A percentile compares a stretch with the other conserved stretches of the same genome.
These are phyloP conservation scores for Cyanoramphus novaezelandiae DNA, from an alignment of 2,113 vertebrate genomes.

Conservation along the genomic window DNA sequence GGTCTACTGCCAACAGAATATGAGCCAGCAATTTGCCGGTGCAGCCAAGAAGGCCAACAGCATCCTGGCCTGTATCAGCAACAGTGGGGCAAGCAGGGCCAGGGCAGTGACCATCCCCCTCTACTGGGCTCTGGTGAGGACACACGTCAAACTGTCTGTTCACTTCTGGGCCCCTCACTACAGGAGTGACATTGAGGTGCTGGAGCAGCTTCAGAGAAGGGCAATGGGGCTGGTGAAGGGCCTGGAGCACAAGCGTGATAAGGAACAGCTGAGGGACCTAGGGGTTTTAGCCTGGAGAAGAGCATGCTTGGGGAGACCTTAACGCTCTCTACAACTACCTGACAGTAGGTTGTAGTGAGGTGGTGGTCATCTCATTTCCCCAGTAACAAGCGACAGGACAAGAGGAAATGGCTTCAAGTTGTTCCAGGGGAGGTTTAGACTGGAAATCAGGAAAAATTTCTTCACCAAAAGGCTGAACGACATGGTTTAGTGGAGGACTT, in stretches of 20 bases:
- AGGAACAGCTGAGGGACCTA: not conserved
- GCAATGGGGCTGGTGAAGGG: not conserved
- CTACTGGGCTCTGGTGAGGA: not conserved
- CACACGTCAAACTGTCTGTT: not conserved
- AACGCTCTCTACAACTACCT: not conserved
- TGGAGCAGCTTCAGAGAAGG: not conserved
- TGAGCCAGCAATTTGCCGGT: not conserved
- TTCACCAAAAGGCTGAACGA: not conserved
- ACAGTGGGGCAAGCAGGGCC: not conserved
- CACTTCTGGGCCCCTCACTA: not conserved
- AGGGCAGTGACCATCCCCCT: not conserved
- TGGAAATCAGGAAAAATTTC: not conserved
- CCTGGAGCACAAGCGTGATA: not conserved
- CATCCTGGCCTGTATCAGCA: not conserved
- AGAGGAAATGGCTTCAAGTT: not conserved
- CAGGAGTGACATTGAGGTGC: accelerated
- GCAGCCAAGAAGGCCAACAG: too few relatives aligned
- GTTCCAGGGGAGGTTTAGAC: not conserved
- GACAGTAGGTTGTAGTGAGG: accelerated
- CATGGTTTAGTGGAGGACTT: not conserved
- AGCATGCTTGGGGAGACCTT: not conserved
- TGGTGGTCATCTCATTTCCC: accelerated
- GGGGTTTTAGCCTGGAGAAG: not conserved
- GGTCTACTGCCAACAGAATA: accelerated
- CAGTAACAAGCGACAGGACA: not conserved